These are phyloP conservation scores for Tetragonisca angustula DNA, from an alignment of 2,888 invertebrate species.

Conservation along the genomic window DNA sequence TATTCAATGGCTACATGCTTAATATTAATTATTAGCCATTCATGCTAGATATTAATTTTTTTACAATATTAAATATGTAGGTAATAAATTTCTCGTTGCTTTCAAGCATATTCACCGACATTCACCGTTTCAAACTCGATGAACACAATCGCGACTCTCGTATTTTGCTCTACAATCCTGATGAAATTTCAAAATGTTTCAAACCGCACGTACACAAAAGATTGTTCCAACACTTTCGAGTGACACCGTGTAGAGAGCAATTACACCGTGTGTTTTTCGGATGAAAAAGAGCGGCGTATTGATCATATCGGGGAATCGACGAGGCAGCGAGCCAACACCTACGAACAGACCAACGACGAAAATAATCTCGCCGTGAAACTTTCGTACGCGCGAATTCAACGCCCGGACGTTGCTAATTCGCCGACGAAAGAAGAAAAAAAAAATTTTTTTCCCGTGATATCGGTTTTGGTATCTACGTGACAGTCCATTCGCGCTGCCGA, in stretches of 20 bases:
- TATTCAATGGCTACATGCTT: too few relatives aligned
- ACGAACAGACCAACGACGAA: not conserved
- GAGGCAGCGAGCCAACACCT: not conserved
- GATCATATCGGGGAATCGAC: slow-evolving; percentile 44
- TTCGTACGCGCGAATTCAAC: slow-evolving; percentile 8
- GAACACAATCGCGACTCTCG: too few relatives aligned
- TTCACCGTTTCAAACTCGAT: too few relatives aligned
- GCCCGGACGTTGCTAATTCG: slow-evolving; percentile 1
- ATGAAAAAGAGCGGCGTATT: slow-evolving; percentile 30
- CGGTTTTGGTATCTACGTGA: not conserved
- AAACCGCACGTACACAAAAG: too few relatives aligned
- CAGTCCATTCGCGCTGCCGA: not conserved
- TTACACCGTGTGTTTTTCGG: slow-evolving; percentile 14
- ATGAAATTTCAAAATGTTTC: too few relatives aligned
- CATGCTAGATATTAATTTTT: too few relatives aligned
- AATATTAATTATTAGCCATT: too few relatives aligned
- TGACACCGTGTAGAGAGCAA: not conserved
- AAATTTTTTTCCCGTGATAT: slow-evolving; percentile 18
- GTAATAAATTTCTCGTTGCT: too few relatives aligned
- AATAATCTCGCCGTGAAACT: slow-evolving; percentile 23
- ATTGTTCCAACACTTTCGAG: not conserved
- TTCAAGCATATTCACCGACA: too few relatives aligned
- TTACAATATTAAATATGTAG: too few relatives aligned
- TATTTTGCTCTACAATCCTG: too few relatives aligned
- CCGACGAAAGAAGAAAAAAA: not conserved